Evolutionary conservation across 37 sponge, comb jelly and placozoan species (phyloP), one percentile per base, ranked within the genome.

Genomic region (Diacarnus erythraeanus): DNA sequence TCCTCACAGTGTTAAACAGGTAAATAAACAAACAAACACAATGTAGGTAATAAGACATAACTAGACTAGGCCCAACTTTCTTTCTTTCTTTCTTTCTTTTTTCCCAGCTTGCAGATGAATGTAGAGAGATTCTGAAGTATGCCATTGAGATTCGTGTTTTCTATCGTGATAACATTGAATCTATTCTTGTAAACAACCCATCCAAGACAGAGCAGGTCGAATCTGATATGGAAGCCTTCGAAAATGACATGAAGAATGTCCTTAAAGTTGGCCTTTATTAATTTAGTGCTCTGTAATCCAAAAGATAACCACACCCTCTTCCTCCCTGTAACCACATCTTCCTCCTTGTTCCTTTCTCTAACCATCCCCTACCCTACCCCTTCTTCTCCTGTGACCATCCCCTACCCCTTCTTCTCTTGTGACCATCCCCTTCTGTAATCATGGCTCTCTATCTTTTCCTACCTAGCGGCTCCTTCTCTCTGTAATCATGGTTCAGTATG

Each of bases 91-190:
- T 6, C 51, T 47, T 12, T 12, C 51, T 47, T n/a, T n/a, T n/a
- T n/a, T n/a, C n/a, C 34, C 61, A 92, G 92, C 71, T 92, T 72
- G 88, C 84, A 3, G 27, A 67, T 31, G 92, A 92, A 56, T 92
- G 84, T 38, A 17, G 88, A 17, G 76, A 79, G 3, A 76, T 81
- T 0, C 39, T 92, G 3, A 57, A 87, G 57, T 25, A 78, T 29
- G 92, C 92, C 25, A 77, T 92, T 34, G 67, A 70, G 25, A 74
- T 87, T 20, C 64, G 82, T 20, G 59, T 41, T 27, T 79, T 79
- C 70, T 90, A 90, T 76, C 77, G 73, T 17, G 71, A 79, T n/a
- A 80, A 43, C 26, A 82, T 79, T 30, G 77, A 77, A 54, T 22
- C 81, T 23, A 63, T 80, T 26, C 69, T 59, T 10, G 71, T 26